Percentiles rank a stretch among this genome's conserved stretches.
Conservation (phyloP, 2,888 invertebrate species). For the Stictocephala bisonia region DNA sequence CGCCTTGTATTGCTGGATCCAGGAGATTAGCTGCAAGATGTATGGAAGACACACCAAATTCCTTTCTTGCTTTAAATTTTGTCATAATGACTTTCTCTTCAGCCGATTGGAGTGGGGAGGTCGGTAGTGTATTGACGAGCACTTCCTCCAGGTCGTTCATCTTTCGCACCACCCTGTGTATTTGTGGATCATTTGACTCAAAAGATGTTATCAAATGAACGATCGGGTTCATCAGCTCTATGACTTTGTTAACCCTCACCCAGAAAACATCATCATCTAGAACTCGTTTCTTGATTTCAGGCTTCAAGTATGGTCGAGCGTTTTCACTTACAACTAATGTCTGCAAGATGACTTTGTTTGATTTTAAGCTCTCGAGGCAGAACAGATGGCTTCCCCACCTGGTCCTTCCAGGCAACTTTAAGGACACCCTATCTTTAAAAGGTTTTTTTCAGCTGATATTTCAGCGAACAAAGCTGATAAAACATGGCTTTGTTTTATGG, state of each 20-base stretch:
- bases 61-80: constrained; percentile 46
- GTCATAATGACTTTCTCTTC: constrained; percentile 43
- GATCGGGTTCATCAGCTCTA: constrained; percentile 45
- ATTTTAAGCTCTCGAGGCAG: constrained; percentile 39
- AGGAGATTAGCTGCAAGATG: constrained; percentile 49
- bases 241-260: constrained; percentile 45
- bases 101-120: constrained; percentile 38
- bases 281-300: constrained; percentile 40
- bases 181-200: constrained; percentile 46
- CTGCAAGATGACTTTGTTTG: constrained; percentile 44
- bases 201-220: constrained; percentile 44
- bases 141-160: constrained; percentile 31
- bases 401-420: constrained; percentile 49
- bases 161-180: constrained; percentile 41
- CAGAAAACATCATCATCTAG: constrained; percentile 52
- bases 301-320: constrained; percentile 21
- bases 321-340: constrained; percentile 46
- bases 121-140: constrained; percentile 29
- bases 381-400: constrained; percentile 50
- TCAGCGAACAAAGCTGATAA: constrained; percentile 12
- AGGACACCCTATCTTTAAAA: constrained; percentile 25
- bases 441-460: constrained; percentile 2
- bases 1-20: constrained; percentile 46
- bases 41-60: constrained; percentile 43
- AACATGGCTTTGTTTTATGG: constrained; percentile 39